These are phyloP conservation scores for Probosciger aterrimus DNA, from an alignment of 2,113 vertebrate genomes.

Conservation along the genomic window DNA sequence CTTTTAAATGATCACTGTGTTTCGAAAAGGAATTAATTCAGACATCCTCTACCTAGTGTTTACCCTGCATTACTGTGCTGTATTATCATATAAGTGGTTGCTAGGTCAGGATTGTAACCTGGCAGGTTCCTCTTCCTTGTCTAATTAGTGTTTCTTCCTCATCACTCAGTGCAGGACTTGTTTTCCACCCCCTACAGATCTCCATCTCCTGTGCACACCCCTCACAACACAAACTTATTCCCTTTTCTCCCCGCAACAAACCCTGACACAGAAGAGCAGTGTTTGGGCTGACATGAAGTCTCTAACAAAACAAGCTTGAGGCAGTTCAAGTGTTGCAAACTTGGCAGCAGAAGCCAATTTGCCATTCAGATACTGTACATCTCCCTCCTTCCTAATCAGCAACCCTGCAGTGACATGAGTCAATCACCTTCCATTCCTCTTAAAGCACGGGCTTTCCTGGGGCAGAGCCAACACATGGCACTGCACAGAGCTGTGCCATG, in stretches of 20 bases:
- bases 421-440: background rate
- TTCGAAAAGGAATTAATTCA: slow-evolving; percentile 2
- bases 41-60: background rate
- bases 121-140: slow-evolving; percentile 22
- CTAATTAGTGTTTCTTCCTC: slow-evolving; percentile 7
- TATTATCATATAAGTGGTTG: background rate
- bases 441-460: background rate
- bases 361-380: background rate
- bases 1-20: background rate
- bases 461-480: background rate
- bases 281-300: background rate
- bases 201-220: background rate
- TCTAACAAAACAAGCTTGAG: background rate
- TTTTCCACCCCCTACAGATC: background rate
- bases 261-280: background rate
- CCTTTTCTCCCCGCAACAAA: fast-evolving
- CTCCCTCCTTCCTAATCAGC: background rate
- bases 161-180: background rate
- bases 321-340: background rate
- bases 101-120: slow-evolving; percentile 36
- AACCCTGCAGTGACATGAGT: background rate
- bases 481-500: background rate
- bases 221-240: background rate
- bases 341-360: background rate
- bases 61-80: background rate